phyloP scores from a whole-genome alignment of 2,113 vertebrate species.

The Passer domesticus region DNA sequence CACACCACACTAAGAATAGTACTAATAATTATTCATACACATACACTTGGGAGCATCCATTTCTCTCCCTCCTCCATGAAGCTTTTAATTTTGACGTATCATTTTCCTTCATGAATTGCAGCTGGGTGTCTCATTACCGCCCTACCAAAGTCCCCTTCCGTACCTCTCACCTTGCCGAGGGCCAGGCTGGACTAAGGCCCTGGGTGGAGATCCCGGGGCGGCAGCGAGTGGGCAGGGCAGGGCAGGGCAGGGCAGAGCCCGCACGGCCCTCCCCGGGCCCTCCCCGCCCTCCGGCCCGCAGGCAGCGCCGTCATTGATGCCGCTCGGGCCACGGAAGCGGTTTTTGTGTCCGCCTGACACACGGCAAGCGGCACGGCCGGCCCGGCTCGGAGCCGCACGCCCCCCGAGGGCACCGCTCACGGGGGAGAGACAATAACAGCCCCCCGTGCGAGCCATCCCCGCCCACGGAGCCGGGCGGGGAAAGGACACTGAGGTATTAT shows the following conservation, averaged over 20 bases:
- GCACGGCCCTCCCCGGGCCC: neutral
- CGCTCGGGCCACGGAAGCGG: neutral
- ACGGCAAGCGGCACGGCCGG: neutral
- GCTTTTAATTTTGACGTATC: neutral
- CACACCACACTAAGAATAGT: neutral
- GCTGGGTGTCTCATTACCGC: neutral
- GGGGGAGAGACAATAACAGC: neutral
- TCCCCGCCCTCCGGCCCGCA: constrained; percentile 12
- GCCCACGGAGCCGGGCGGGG: neutral
- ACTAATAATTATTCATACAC: neutral
- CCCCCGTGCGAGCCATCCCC: neutral
- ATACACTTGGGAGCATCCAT: neutral
- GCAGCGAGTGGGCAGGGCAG: constrained; percentile 2
- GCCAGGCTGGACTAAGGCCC: neutral
- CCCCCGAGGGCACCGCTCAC: neutral
- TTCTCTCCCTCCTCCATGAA: neutral
- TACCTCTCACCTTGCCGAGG: neutral
- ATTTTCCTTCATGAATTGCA: neutral
- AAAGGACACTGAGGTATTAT: neutral
- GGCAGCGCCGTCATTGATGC: neutral
- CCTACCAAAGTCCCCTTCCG: neutral
- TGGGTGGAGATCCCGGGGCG: neutral
- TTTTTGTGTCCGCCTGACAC: neutral
- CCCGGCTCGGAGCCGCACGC: neutral
- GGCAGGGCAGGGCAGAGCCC: neutral